Base-by-base conservation (phyloP, 1,140 invertebrate genomes). In the Tachypleus tridentatus region DNA sequence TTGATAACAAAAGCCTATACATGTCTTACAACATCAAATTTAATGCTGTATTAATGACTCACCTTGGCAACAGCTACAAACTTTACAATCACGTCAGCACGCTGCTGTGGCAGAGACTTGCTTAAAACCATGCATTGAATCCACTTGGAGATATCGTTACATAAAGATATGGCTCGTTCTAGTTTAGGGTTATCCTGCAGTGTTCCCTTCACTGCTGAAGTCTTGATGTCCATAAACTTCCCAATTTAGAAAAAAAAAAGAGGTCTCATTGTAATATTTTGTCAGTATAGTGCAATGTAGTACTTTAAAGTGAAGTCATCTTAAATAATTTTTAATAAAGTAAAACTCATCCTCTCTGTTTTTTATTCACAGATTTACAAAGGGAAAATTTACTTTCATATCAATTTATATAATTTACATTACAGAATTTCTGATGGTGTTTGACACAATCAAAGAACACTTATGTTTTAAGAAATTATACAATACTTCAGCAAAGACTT, bases 81-180 rank as follows among this genome's bases (percentile, higher is more conserved):
- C 67, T 84, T 84, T 51, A 77, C 77, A 58, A 84, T 82, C 57
- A 83, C 78, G 67, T 81, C 79, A 8, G 83, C 81, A 67, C 82
- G 70, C 70, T 84, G 79, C 67, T 80, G 77, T 5, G 82, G 81
- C 5, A 79, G 82, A 29, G 79, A 79, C 69, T 82, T 80, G 71
- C 78, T 80, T 0, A 84, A 75, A 51, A 84, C 81, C 80, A 83
- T 83, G 71, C 81, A 83, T 72, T 84, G 82, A 8, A 84, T 80
- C 82, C 82, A 84, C 71, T 82, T 80, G 10, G 82, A 82, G n/a
- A 84, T 73, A 10, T 80, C 80, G 71, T 82, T 82, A 70, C 81
- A 82, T 58, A 82, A 65, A 11, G 77, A 75, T 7, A 82, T 80
- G 11, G 80, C 81, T 60, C 79, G 70, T 67, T 81, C 80, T 58